These are phyloP conservation scores for Choristoneura rosaceana DNA, from an alignment of 2,888 invertebrate genomes.

Conservation along the genomic window DNA sequence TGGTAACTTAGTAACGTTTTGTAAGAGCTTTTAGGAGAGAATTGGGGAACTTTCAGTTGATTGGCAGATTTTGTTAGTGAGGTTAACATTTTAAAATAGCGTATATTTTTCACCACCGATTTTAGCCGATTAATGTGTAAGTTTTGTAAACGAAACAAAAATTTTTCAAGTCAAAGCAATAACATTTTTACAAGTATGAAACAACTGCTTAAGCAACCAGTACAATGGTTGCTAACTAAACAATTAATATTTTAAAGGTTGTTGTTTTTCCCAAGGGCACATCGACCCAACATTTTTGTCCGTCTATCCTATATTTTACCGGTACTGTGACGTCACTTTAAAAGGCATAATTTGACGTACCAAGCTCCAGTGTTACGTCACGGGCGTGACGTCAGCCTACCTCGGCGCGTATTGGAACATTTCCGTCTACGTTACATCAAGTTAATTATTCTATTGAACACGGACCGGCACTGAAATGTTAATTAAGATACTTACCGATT, in stretches of 20 bases:
- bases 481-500: background rate
- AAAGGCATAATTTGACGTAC: background rate
- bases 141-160: no score
- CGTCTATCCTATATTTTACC: background rate
- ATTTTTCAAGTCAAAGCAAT: no score
- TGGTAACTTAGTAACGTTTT: slow-evolving; percentile 7
- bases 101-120: no score
- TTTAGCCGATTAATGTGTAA: no score
- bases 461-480: background rate
- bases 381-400: slow-evolving; percentile 3
- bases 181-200: no score
- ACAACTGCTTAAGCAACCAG: no score
- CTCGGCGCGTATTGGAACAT: background rate
- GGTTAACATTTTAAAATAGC: background rate
- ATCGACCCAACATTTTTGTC: background rate
- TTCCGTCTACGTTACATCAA: background rate
- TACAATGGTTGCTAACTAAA: no score
- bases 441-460: slow-evolving; percentile 4
- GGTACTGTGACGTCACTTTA: background rate
- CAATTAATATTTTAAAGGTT: no score
- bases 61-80: background rate
- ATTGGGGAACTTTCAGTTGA: slow-evolving; percentile 4
- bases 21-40: slow-evolving; percentile 5
- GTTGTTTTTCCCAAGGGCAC: no score
- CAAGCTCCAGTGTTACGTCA: background rate